Evolutionary conservation across 2,113 vertebrate species (phyloP), one percentile per base, ranked within the genome.

Genomic region (Hippocampus comes): DNA sequence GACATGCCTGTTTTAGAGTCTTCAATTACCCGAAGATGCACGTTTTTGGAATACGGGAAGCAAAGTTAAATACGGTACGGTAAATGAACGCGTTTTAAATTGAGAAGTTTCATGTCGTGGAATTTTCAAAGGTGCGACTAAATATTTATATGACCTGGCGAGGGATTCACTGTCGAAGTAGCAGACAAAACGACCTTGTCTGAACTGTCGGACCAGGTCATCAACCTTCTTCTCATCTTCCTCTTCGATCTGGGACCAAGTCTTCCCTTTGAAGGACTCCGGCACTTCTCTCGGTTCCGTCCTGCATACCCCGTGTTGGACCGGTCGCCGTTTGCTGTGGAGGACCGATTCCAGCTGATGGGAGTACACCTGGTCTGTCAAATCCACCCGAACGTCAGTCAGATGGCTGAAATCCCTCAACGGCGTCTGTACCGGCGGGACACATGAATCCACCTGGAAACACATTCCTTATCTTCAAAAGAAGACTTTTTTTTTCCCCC

Each of bases 141-240:
- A 42, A 49, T 5, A 43, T 14, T 25, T 0, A 5, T 55, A 51
- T 81, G 69, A 90, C 77, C 92, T 93, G 78, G 91, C 90, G 46
- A 93, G 75, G 0, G 90, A 91, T 70, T 95, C 94, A 0, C 86
- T 92, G 81, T 95, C 93, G 63, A 96, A 98, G 86, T 95, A 94
- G 84, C 95, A 94, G 63, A 81, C 88, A 83, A 94, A 95, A 55
- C 74, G 87, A 15, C 92, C 94, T 72, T 91, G 89, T 84, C 91
- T 93, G 85, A 95, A 96, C 85, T 95, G 94, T 56, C 83, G 92
- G 15, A 95, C 93, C 60, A 97, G 90, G 18, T 76, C 83, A 51
- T 95, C 91, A 67, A 95, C 94, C 86, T 93, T 94, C 70, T 92
- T 76, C 77, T 97, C 93, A 66, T 96, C 94, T 88, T 96, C 95